Evolutionary conservation across 2,797 vertebrate species (phyloP).

Genomic region (Lithobates pipiens): DNA sequence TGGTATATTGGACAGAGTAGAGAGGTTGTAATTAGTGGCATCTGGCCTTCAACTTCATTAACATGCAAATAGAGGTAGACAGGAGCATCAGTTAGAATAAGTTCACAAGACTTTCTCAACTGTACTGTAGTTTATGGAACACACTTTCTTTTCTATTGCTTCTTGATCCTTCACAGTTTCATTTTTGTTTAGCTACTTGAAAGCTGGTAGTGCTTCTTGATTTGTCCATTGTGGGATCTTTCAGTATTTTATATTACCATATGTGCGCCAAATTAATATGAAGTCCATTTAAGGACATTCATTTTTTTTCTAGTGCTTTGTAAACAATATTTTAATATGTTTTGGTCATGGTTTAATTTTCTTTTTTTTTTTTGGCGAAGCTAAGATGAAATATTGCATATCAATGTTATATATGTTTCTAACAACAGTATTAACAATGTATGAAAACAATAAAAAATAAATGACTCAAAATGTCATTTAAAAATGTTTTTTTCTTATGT

Average conservation of each 20-base stretch:
- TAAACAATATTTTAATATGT: too few species aligned
- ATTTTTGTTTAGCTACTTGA: background rate
- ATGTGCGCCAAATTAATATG: background rate
- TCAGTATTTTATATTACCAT: background rate
- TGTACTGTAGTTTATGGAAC: slow-evolving; percentile 29
- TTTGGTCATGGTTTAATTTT: too few species aligned
- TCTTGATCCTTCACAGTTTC: background rate
- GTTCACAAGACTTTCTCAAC: slow-evolving; percentile 48
- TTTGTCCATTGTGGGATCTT: background rate
- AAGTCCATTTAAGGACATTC: too few species aligned
- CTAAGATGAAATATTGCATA: too few species aligned
- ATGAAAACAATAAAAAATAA: too few species aligned
- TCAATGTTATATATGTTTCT: too few species aligned
- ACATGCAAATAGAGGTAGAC: slow-evolving; percentile 91
- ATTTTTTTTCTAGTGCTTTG: too few species aligned
- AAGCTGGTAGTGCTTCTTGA: background rate
- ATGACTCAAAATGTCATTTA: too few species aligned
- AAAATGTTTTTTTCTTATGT: too few species aligned
- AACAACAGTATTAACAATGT: too few species aligned
- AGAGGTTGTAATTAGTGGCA: slow-evolving; percentile 94
- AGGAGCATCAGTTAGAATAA: slow-evolving; percentile 75
- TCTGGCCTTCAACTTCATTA: slow-evolving; percentile 96
- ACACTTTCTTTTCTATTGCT: slow-evolving; percentile 3
- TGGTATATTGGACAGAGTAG: slow-evolving; percentile 88
- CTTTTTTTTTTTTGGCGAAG: too few species aligned